Percentiles rank a stretch among this genome's conserved stretches.
These are phyloP conservation scores for Ophion ventricosus DNA, from an alignment of 2,888 invertebrate species.

Conservation along the genomic window DNA sequence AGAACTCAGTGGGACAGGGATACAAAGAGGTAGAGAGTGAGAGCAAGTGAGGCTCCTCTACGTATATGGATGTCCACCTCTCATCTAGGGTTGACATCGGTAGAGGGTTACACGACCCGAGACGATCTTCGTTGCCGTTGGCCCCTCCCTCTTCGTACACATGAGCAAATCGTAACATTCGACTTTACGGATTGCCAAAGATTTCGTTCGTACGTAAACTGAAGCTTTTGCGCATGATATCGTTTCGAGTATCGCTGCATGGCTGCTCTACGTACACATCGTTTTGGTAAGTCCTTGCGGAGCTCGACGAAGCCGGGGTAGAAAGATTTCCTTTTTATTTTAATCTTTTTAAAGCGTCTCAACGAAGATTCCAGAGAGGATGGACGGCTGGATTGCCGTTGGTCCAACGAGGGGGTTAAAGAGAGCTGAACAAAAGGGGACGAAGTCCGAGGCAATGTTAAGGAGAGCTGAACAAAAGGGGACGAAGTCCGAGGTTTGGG, in stretches of 20 bases:
- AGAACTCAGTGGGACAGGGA: slow-evolving; percentile 66
- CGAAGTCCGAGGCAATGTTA: slow-evolving; percentile 44
- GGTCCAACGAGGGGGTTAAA: slow-evolving; percentile 32
- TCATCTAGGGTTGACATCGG: slow-evolving; percentile 51
- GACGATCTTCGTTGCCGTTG: slow-evolving; percentile 41
- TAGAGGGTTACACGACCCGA: slow-evolving; percentile 39
- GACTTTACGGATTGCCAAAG: slow-evolving; percentile 49
- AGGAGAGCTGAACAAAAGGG: slow-evolving; percentile 39
- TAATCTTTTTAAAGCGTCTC: slow-evolving; percentile 31
- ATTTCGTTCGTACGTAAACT: slow-evolving; percentile 33
- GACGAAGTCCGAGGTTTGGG: slow-evolving; percentile 50
- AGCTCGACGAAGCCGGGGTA: slow-evolving; percentile 12
- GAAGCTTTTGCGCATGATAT: slow-evolving; percentile 18
- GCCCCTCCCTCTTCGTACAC: not conserved
- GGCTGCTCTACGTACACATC: slow-evolving; percentile 13
- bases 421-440: slow-evolving; percentile 39
- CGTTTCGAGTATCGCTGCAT: slow-evolving; percentile 28
- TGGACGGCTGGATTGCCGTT: slow-evolving; percentile 38
- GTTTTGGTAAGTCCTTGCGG: slow-evolving; percentile 20
- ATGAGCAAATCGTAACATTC: slow-evolving; percentile 47
- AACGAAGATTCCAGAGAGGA: slow-evolving; percentile 28
- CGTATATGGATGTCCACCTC: slow-evolving; percentile 38
- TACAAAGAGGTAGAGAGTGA: slow-evolving; percentile 30
- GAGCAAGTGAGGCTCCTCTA: slow-evolving; percentile 2
- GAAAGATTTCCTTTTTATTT: slow-evolving; percentile 4